A percentile compares a stretch with the other conserved stretches of the same genome.
Evolutionary conservation across 2,797 vertebrate species (phyloP).

Genomic region (Falco berigora): DNA sequence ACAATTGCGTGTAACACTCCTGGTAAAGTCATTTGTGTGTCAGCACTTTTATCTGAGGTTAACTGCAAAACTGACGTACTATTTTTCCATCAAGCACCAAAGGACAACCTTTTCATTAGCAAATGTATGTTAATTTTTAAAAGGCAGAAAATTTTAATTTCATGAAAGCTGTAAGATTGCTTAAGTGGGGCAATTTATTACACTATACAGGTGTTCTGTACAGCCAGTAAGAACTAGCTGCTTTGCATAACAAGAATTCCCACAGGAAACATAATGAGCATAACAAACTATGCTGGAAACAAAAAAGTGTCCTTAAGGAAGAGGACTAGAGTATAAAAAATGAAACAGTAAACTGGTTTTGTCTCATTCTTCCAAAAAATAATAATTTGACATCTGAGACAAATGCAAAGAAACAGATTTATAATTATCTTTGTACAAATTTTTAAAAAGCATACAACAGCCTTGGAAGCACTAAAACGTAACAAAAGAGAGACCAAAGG

Average conservation of each 20-base stretch:
- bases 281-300: neutral
- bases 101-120: neutral
- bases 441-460: neutral
- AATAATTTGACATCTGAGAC: neutral
- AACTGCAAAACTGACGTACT: neutral
- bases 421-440: neutral
- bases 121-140: neutral
- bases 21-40: neutral
- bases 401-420: neutral
- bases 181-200: neutral
- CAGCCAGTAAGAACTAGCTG: neutral
- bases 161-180: neutral
- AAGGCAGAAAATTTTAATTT: neutral
- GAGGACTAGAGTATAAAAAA: neutral
- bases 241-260: slow-evolving; percentile 27
- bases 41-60: neutral
- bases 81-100: neutral
- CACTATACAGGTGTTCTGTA: neutral
- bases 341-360: neutral
- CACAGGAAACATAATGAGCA: neutral
- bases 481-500: neutral
- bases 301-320: neutral
- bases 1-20: neutral
- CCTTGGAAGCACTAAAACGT: neutral
- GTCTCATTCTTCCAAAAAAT: neutral